Conservation (phyloP, 1,140 invertebrate species). For the Drosophila pandora region DNA sequence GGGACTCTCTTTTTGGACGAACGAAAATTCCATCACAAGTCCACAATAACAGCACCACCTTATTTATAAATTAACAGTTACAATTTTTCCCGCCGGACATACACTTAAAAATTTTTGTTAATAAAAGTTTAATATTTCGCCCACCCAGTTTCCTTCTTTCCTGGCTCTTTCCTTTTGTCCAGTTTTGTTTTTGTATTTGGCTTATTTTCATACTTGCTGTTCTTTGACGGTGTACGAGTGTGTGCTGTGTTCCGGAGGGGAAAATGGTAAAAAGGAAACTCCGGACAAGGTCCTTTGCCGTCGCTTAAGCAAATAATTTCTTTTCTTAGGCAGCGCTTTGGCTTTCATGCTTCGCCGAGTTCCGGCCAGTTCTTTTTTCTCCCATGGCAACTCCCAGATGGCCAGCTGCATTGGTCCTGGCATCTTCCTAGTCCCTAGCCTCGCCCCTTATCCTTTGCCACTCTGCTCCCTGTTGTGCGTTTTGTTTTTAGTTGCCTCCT, state of each 20-base stretch:
- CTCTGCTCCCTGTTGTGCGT: constrained; percentile 61
- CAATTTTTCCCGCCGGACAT: constrained; percentile 76
- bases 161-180: neutral
- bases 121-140: constrained; percentile 70
- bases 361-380: constrained; percentile 10
- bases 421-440: neutral
- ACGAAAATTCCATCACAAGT: constrained; percentile 32
- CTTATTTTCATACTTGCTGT: constrained; percentile 43
- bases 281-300: constrained; percentile 66
- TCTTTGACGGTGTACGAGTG: constrained; percentile 24
- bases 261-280: constrained; percentile 39
- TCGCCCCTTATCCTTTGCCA: constrained; percentile 11
- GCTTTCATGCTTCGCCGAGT: constrained; percentile 62
- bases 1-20: neutral
- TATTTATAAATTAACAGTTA: constrained; percentile 80
- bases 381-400: constrained; percentile 20
- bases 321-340: constrained; percentile 65
- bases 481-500: constrained; percentile 60
- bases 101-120: constrained; percentile 69
- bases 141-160: constrained; percentile 19
- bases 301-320: constrained; percentile 79
- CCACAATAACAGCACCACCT: constrained; percentile 65
- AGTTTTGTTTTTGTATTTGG: constrained; percentile 24
- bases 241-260: constrained; percentile 33
- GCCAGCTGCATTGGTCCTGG: constrained; percentile 39